These are phyloP conservation scores for Lophotis ruficrista DNA, from an alignment of 2,113 vertebrate genomes.

Conservation along the genomic window DNA sequence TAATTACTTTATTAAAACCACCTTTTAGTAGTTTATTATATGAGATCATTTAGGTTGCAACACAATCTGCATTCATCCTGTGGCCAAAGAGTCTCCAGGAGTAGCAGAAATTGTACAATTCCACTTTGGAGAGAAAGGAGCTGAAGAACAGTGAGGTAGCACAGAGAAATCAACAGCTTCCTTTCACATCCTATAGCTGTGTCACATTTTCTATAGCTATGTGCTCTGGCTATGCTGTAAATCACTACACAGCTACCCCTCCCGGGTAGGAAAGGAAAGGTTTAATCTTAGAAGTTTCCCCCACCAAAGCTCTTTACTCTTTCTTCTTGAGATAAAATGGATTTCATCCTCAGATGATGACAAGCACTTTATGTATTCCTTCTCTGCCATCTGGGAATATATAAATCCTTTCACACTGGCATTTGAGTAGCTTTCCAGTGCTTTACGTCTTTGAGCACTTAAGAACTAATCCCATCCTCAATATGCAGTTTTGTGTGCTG, in stretches of 20 bases:
- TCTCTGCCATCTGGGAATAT: not conserved
- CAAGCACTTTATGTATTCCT: not conserved
- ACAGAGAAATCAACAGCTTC: not conserved
- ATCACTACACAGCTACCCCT: not conserved
- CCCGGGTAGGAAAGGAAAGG: not conserved
- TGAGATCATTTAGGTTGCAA: slow-evolving; percentile 33
- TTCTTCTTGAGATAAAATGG: not conserved
- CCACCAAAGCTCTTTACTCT: not conserved
- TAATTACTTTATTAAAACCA: slow-evolving; percentile 52
- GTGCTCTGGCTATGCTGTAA: not conserved
- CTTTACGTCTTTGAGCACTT: not conserved
- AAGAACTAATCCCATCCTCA: not conserved
- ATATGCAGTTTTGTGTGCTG: not conserved
- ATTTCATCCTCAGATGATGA: slow-evolving; percentile 12
- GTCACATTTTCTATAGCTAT: not conserved
- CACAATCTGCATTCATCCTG: not conserved
- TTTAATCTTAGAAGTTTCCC: not conserved
- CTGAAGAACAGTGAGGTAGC: not conserved
- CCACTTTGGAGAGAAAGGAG: not conserved
- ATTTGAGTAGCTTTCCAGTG: slow-evolving; percentile 11
- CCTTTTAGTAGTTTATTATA: not conserved
- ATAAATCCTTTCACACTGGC: slow-evolving; percentile 9
- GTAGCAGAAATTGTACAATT: not conserved
- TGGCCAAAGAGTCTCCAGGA: not conserved
- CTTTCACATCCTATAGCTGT: not conserved